Conservation (phyloP, 2,113 vertebrate genomes). For the Muntiacus reevesi region DNA sequence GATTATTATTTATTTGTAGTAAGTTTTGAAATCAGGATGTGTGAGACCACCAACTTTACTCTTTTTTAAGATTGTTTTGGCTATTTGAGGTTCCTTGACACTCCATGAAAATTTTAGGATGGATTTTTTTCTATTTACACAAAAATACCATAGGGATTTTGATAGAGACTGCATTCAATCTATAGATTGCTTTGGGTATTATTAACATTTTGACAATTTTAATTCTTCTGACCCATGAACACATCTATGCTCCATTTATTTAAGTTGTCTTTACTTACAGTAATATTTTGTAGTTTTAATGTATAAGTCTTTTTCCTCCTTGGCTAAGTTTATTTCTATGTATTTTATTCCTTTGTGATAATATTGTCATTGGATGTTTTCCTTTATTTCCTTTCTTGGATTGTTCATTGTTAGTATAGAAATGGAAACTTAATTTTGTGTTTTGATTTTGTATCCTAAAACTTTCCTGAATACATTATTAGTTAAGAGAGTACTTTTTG, state of each 20-base stretch:
- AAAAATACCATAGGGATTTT: background rate
- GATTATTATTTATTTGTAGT: fast-evolving
- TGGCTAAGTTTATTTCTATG: background rate
- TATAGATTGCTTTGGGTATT: background rate
- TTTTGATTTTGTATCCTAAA: background rate
- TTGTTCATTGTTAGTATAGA: background rate
- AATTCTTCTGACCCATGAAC: background rate
- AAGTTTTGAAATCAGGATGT: background rate
- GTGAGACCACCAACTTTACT: background rate
- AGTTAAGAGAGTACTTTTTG: background rate
- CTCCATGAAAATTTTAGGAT: background rate
- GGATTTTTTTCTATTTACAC: background rate
- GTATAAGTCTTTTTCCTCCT: background rate
- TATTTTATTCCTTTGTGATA: background rate
- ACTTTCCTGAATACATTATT: background rate
- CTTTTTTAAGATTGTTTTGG: background rate
- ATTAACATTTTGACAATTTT: too few relatives aligned
- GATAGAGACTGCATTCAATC: background rate
- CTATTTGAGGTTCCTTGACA: background rate
- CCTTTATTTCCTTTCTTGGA: background rate
- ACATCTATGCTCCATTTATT: fast-evolving
- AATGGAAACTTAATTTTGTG: background rate
- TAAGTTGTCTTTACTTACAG: background rate
- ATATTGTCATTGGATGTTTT: background rate
- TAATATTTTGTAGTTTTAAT: background rate